Evolutionary conservation across 2,888 invertebrate genomes (phyloP).

Genomic region (Perithous albicinctus): DNA sequence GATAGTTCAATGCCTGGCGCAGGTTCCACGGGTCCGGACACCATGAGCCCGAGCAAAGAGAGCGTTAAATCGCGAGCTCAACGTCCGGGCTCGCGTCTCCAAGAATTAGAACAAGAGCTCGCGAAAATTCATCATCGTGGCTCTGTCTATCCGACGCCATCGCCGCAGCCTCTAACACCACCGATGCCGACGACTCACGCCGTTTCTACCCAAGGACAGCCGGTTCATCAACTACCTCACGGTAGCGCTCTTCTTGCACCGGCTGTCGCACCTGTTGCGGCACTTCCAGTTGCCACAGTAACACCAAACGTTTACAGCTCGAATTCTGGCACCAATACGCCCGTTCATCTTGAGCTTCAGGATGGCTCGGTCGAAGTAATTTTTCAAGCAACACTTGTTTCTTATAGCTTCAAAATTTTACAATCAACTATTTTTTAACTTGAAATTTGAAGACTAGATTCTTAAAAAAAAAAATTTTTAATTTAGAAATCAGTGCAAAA

Average conservation of each 20-base stretch:
- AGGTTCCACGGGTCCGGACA: conserved; percentile 75
- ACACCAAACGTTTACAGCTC: conserved; percentile 74
- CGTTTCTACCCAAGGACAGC: conserved; percentile 60
- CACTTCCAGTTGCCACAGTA: conserved; percentile 77
- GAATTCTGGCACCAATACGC: conserved; percentile 77
- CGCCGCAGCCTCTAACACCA: conserved; percentile 78
- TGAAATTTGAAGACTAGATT: too few relatives aligned
- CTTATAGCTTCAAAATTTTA: too few relatives aligned
- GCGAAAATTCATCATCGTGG: conserved; percentile 84
- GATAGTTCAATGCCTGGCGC: conserved; percentile 78
- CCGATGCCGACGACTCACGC: conserved; percentile 76
- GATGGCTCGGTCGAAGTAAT: conserved; percentile 75
- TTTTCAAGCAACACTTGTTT: too few relatives aligned
- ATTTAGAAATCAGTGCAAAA: too few relatives aligned
- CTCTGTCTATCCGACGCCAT: conserved; percentile 74
- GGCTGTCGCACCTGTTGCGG: conserved; percentile 69
- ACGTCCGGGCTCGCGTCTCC: conserved; percentile 81
- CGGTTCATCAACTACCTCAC: conserved; percentile 62
- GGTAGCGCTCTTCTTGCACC: conserved; percentile 75
- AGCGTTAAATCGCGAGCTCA: conserved; percentile 70
- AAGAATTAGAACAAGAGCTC: conserved; percentile 83
- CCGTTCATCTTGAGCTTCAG: conserved; percentile 76
- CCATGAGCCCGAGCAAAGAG: conserved; percentile 81
- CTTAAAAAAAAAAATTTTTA: too few relatives aligned
- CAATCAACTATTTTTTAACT: too few relatives aligned